Evolutionary conservation across 1,140 invertebrate species (phyloP).

Genomic region (Zaprionus davidi): DNA sequence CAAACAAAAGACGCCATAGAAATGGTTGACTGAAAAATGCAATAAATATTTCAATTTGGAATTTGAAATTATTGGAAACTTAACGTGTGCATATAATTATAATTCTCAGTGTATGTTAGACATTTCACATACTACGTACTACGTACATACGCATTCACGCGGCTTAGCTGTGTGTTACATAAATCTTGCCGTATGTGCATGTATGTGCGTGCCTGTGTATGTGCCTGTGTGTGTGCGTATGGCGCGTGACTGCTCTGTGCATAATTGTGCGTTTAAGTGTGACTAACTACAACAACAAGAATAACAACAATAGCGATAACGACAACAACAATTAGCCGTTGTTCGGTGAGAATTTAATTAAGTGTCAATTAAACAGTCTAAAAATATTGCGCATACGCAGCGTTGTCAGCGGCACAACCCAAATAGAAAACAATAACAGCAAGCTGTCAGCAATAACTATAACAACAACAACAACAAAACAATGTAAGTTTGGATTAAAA

Average conservation of each 20-base stretch:
- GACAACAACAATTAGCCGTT: constrained; percentile 24
- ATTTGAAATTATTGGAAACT: background rate
- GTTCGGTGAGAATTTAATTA: constrained; percentile 35
- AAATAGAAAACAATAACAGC: constrained; percentile 18
- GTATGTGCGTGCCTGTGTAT: constrained; percentile 44
- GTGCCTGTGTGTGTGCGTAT: constrained; percentile 45
- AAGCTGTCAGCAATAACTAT: constrained; percentile 1
- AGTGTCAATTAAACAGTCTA: constrained; percentile 65
- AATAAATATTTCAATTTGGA: constrained; percentile 4
- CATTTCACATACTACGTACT: background rate
- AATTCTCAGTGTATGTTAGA: background rate
- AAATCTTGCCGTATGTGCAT: constrained; percentile 60
- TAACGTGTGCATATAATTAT: background rate
- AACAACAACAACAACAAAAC: constrained; percentile 40
- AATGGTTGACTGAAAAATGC: constrained; percentile 42
- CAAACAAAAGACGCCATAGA: constrained; percentile 38
- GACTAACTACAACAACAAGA: constrained; percentile 50
- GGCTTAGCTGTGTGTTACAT: constrained; percentile 72
- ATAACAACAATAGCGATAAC: constrained; percentile 1
- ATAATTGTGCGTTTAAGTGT: constrained; percentile 40
- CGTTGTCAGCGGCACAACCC: constrained; percentile 13
- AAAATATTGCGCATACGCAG: constrained; percentile 58
- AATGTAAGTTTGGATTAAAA: constrained; percentile 62
- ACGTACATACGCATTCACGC: constrained; percentile 4
- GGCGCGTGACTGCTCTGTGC: constrained; percentile 48